Evolutionary conservation across 2,113 vertebrate genomes (phyloP).

Genomic region (Podarcis raffonei): DNA sequence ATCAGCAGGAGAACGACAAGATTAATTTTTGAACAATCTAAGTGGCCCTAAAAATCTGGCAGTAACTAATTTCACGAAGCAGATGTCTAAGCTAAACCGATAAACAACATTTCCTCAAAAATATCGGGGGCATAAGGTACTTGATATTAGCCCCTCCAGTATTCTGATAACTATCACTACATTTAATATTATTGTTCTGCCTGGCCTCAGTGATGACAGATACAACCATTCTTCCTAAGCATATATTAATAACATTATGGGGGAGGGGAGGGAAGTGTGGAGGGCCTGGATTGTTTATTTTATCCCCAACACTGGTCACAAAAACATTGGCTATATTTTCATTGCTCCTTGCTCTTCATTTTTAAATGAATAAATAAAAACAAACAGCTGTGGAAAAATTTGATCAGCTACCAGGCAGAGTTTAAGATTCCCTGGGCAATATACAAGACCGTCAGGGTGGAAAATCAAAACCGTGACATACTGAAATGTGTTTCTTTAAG

Average conservation of each 20-base stretch:
- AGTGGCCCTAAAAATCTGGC: constrained; percentile 16
- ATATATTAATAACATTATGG: not conserved
- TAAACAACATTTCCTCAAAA: constrained; percentile 9
- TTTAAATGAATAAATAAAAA: not conserved
- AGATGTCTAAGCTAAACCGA: constrained; percentile 6
- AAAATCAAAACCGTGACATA: not conserved
- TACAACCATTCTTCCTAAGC: not conserved
- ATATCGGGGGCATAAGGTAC: not conserved
- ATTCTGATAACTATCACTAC: not conserved
- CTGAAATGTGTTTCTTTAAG: not conserved
- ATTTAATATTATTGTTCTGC: not conserved
- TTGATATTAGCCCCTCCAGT: not conserved
- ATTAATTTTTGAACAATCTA: constrained; percentile 31
- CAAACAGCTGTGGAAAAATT: not conserved
- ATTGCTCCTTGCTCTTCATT: not conserved
- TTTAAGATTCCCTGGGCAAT: not conserved
- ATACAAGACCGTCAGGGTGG: not conserved
- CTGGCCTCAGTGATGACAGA: not conserved
- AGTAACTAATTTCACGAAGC: constrained; percentile 29
- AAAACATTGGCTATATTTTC: not conserved
- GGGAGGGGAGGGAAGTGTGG: not conserved
- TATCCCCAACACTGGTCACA: not conserved
- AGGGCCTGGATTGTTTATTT: not conserved
- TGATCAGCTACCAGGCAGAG: not conserved
- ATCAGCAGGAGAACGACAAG: constrained; percentile 37